A percentile compares a stretch with the other conserved stretches of the same genome.
phyloP scores from a whole-genome alignment of 2,797 vertebrate species.

The Sebastes trivittatus region DNA sequence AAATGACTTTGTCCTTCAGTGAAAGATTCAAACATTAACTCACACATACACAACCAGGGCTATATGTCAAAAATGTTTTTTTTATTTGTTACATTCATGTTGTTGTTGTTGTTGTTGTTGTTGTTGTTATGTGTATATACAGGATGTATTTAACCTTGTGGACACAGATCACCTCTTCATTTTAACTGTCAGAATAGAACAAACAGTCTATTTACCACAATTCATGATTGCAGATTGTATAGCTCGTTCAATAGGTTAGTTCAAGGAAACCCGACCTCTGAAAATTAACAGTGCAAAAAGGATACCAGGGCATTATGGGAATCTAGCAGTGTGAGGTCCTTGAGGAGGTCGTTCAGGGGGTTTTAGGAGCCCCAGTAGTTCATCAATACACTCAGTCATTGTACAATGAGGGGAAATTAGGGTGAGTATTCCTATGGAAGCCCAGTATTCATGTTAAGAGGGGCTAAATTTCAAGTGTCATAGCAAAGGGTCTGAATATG shows the following conservation, averaged over 20 bases:
- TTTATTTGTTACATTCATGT: not conserved
- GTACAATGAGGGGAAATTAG: not conserved
- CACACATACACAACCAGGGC: not conserved
- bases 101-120: not conserved
- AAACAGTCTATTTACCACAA: conserved; percentile 15
- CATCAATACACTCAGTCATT: not conserved
- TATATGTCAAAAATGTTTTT: not conserved
- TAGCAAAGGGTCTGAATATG: not conserved
- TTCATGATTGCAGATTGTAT: not conserved
- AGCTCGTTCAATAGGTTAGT: not conserved
- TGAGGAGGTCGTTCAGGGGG: not conserved
- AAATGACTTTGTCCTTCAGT: not conserved
- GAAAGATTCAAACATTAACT: not conserved
- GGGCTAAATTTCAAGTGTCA: not conserved
- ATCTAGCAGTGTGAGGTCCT: not conserved
- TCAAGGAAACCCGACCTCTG: conserved; percentile 4
- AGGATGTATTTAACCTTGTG: not conserved
- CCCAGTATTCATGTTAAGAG: not conserved
- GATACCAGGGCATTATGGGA: not conserved
- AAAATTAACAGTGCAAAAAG: conserved; percentile 10
- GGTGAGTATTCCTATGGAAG: not conserved
- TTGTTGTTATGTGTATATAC: not conserved
- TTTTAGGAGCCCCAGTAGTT: not conserved
- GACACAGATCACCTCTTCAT: not conserved
- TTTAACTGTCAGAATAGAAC: conserved; percentile 1